Evolutionary conservation across 37 sponge, comb jelly and placozoan genomes (phyloP), one percentile per base, ranked within the genome.

Genomic region (Theonella swinhoei): DNA sequence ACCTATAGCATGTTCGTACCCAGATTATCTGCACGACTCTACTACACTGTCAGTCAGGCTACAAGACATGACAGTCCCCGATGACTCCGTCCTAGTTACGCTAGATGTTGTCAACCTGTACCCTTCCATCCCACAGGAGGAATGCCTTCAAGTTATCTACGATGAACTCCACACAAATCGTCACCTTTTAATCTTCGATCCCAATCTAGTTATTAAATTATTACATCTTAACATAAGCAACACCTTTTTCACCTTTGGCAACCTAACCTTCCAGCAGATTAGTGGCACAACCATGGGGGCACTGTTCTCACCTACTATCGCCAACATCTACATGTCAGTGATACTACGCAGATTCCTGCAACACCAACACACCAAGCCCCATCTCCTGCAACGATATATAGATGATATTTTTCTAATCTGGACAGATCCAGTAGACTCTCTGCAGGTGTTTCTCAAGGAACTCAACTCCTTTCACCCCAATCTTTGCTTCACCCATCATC

Each of bases 231-330:
- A 63, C 66, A 78, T 78, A 3, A 78, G 62, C 63, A 19, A 62
- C 34, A 78, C 20, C 35, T 78, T 31, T 35, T 78, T 78, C 63
- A 60, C 54, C 23, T 76, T 76, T 33, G 33, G 24, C 8, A 8
- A 11, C 64, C 61, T 59, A 29, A 63, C 22, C 30, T 63, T 63
- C 23, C 79, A 62, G 38, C 79, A 78, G 38, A 63, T 32, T n/a
- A 60, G 47, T 25, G 79, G 79, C 61, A 78, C 79, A 30, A 66
- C 79, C 28, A 78, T 78, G 79, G 79, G 79, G n/a, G 79, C 79
- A 63, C 11, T 66, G 3, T 78, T 78, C 39, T 78, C 79, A 39
- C 79, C 79, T 4, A 78, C 79, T 3, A 78, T 78, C 30, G 79
- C 79, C 4, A 78, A 78, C 37, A 78, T 78, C 8, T 78, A 43